phyloP scores from a whole-genome alignment of 2,797 vertebrate genomes.

The Etheostoma nigrum region DNA sequence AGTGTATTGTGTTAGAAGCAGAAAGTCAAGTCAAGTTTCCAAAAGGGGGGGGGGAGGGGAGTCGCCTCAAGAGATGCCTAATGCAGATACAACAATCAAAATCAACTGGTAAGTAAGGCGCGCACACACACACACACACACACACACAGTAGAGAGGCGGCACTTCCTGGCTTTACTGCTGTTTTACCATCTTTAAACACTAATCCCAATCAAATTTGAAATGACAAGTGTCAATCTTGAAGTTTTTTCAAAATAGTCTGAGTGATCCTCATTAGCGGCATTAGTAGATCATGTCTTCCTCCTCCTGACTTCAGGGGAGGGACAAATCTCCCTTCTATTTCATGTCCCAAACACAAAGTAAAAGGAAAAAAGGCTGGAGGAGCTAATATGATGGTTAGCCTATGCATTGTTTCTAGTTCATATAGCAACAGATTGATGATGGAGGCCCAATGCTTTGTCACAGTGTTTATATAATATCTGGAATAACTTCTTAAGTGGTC shows the following conservation, averaged over 20 bases:
- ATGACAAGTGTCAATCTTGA: not conserved
- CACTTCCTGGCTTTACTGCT: not conserved
- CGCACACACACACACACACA: not conserved
- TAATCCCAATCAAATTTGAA: not conserved
- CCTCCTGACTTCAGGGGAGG: not conserved
- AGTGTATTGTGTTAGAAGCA: not conserved
- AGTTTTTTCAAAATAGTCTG: not conserved
- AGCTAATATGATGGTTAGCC: not conserved
- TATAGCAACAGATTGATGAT: not conserved
- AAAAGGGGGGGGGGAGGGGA: not conserved
- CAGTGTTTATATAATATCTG: not conserved
- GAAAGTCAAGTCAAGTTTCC: constrained; percentile 11
- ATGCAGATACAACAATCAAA: not conserved
- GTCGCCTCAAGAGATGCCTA: not conserved
- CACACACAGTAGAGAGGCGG: not conserved
- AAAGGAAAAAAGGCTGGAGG: not conserved
- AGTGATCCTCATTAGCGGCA: not conserved
- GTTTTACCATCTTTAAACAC: not conserved
- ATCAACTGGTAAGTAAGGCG: no score
- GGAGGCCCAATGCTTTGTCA: not conserved
- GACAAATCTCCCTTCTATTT: not conserved
- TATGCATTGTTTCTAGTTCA: not conserved
- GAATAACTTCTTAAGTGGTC: not conserved
- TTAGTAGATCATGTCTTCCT: not conserved
- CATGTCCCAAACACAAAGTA: not conserved